Percentiles rank a stretch among this genome's conserved stretches.
Conservation (phyloP, 2,888 invertebrate species). For the Hedya salicella region DNA sequence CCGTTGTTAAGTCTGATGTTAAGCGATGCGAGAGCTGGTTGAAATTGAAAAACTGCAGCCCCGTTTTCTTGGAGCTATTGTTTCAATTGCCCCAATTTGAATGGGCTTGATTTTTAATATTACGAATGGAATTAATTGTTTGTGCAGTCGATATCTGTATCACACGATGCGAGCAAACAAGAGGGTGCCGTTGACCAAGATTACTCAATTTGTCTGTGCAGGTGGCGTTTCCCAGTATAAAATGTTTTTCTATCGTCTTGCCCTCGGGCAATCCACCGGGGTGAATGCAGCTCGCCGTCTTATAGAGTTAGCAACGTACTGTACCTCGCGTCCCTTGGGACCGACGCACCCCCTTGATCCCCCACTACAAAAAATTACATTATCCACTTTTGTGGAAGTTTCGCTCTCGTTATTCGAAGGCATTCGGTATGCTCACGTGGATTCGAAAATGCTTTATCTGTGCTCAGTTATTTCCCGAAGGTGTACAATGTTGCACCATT, state of each 20-base stretch:
- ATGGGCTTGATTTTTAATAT: conserved; percentile 58
- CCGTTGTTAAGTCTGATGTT: conserved; percentile 51
- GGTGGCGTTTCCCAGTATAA: conserved; percentile 74
- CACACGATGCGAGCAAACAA: conserved; percentile 47
- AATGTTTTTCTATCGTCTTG: conserved; percentile 73
- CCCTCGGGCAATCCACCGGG: conserved; percentile 63
- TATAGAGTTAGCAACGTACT: conserved; percentile 80
- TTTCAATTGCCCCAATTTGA: conserved; percentile 58
- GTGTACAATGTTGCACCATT: conserved; percentile 57
- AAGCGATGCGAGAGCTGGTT: conserved; percentile 56
- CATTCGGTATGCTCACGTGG: conserved; percentile 24
- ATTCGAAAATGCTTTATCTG: conserved; percentile 27
- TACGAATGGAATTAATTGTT: conserved; percentile 57
- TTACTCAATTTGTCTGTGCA: conserved; percentile 69
- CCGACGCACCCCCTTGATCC: conserved; percentile 65
- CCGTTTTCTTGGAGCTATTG: conserved; percentile 63
- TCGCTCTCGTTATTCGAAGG: conserved; percentile 52
- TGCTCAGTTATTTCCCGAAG: conserved; percentile 31
- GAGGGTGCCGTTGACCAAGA: conserved; percentile 55
- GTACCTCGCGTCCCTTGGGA: conserved; percentile 72
- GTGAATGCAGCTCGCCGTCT: conserved; percentile 73
- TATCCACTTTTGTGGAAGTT: conserved; percentile 70
- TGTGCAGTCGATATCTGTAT: conserved; percentile 57
- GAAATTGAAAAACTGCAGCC: conserved; percentile 67
- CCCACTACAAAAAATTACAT: conserved; percentile 70